Conservation (phyloP, 2,888 invertebrate species). For the Leptodirus hochenwartii region DNA sequence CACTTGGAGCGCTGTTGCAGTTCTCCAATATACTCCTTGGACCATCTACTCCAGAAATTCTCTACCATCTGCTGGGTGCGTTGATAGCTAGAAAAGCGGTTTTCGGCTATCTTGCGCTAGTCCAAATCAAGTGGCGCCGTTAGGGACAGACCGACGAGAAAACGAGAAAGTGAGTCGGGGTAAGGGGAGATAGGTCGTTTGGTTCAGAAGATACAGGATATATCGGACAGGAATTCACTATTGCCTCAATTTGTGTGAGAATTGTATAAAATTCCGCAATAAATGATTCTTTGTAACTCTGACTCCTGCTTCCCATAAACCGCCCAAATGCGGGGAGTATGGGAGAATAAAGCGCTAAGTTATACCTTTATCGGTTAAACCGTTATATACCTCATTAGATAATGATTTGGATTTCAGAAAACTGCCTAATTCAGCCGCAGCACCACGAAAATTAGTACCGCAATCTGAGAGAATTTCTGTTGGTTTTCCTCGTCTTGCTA, state of each 20-base stretch:
- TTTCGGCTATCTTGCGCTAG: neutral
- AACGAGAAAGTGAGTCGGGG: constrained; percentile 9
- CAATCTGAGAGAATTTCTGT: constrained; percentile 8
- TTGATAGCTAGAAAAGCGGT: constrained; percentile 1
- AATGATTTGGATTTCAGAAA: constrained; percentile 4
- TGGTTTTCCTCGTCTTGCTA: constrained; percentile 7
- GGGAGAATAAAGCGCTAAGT: constrained; percentile 2
- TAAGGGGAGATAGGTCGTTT: constrained; percentile 6
- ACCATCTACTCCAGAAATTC: constrained; percentile 3
- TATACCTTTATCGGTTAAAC: neutral
- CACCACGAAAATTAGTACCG: constrained; percentile 14
- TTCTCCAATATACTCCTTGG: neutral
- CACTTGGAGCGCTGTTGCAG: neutral
- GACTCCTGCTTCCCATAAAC: constrained; percentile 10
- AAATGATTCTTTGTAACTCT: constrained; percentile 8
- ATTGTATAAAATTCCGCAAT: constrained; percentile 8
- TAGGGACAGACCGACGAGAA: too few relatives aligned
- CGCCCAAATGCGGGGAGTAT: constrained; percentile 9
- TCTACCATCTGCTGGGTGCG: neutral
- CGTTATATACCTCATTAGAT: neutral
- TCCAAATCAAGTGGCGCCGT: neutral
- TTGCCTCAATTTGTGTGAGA: constrained; percentile 6
- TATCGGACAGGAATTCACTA: constrained; percentile 9
- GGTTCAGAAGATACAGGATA: constrained; percentile 9
- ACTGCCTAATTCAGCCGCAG: constrained; percentile 6